Conservation (phyloP, 2,888 invertebrate genomes). For the Pinctada fucata region DNA sequence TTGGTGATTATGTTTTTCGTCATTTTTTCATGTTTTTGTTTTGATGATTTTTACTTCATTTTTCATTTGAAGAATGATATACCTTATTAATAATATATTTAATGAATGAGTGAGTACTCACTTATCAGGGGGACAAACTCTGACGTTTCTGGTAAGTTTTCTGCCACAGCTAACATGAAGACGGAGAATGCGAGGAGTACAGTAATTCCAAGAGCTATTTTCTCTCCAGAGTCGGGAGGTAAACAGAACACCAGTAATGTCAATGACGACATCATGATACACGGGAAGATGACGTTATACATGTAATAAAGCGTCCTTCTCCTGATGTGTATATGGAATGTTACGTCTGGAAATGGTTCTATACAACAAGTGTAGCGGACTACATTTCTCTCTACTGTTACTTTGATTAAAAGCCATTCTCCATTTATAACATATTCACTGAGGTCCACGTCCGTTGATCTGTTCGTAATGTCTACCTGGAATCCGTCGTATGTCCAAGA, state of each 20-base stretch:
- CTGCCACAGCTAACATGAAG: constrained; percentile 81
- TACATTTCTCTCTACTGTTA: constrained; percentile 69
- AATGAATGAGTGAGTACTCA: constrained; percentile 61
- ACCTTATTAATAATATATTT: no score
- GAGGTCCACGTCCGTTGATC: constrained; percentile 71
- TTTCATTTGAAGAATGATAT: no score
- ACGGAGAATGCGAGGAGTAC: constrained; percentile 81
- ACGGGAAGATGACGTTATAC: constrained; percentile 81
- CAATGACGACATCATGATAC: constrained; percentile 82
- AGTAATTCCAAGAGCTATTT: constrained; percentile 80
- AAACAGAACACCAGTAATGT: constrained; percentile 80
- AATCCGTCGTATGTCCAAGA: constrained; percentile 80
- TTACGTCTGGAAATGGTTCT: constrained; percentile 76
- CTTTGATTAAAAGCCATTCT: constrained; percentile 72
- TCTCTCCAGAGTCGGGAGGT: constrained; percentile 80
- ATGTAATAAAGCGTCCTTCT: constrained; percentile 78
- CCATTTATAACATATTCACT: constrained; percentile 74
- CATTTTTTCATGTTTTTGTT: no score
- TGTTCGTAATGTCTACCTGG: constrained; percentile 70
- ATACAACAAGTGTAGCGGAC: constrained; percentile 73
- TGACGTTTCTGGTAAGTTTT: constrained; percentile 81
- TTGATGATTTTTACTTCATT: no score
- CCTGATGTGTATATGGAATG: constrained; percentile 78
- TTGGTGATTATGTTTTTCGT: no score
- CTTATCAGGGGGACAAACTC: constrained; percentile 81